These are phyloP conservation scores for Automeris io DNA, from an alignment of 2,888 invertebrate genomes.

Conservation along the genomic window DNA sequence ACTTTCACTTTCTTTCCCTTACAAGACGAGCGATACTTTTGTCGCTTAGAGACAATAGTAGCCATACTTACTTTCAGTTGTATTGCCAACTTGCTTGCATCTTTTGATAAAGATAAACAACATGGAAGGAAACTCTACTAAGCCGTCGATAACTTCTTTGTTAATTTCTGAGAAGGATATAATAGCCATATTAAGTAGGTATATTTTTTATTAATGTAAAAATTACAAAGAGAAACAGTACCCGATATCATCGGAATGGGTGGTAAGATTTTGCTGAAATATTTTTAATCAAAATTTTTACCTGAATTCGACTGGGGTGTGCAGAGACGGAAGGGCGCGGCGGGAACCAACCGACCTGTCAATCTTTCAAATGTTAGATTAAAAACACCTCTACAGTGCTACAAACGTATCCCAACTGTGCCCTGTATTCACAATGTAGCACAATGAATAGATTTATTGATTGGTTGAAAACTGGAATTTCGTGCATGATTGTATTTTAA, in stretches of 20 bases:
- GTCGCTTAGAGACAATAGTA: no score
- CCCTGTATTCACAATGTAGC: no score
- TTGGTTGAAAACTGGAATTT: no score
- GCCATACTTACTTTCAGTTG: no score
- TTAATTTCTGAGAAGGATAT: no score
- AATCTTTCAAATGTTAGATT: constrained; percentile 74
- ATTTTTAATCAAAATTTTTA: constrained; percentile 75
- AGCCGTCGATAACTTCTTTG: constrained; percentile 22
- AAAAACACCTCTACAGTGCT: constrained; percentile 46
- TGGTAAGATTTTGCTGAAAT: constrained; percentile 61
- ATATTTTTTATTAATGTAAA: constrained; percentile 22
- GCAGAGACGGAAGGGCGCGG: constrained; percentile 25
- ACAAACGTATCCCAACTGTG: background rate
- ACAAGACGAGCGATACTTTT: no score
- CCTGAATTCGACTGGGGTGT: constrained; percentile 43
- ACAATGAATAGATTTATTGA: no score
- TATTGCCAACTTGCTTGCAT: no score
- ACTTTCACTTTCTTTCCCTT: no score
- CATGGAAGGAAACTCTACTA: constrained; percentile 11
- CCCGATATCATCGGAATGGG: constrained; percentile 37
- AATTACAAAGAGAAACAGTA: constrained; percentile 25
- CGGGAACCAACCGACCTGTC: constrained; percentile 68
- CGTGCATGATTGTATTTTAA: no score
- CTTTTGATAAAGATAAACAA: no score
- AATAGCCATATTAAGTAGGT: no score